phyloP scores from a whole-genome alignment of 2,113 vertebrate species.

The Centropristis striata region DNA sequence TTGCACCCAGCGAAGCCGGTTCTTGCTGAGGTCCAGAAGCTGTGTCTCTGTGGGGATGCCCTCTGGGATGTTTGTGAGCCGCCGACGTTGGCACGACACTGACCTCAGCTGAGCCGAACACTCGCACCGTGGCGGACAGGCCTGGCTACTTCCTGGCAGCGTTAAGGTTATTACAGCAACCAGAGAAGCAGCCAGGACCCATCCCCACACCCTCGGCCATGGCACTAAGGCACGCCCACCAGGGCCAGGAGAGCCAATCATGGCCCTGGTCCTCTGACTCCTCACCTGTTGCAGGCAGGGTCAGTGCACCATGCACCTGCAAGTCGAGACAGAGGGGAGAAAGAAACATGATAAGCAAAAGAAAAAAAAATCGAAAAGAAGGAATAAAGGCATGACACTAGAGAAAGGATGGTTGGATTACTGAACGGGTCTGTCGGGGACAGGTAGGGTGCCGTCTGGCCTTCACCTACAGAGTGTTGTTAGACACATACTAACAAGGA shows the following conservation, averaged over 20 bases:
- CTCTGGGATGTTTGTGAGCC: constrained; percentile 93
- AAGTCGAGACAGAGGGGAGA: constrained; percentile 30
- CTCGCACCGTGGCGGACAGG: constrained; percentile 94
- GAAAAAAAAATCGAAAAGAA: not conserved
- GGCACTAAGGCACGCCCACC: constrained; percentile 84
- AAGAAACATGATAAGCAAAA: not conserved
- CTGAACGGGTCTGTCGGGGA: too few species aligned
- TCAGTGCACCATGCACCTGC: constrained; percentile 87
- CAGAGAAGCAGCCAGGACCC: constrained; percentile 73
- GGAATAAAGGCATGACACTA: not conserved
- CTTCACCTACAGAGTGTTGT: too few species aligned
- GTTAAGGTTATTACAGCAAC: constrained; percentile 75
- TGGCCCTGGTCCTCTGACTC: constrained; percentile 85
- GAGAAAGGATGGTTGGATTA: too few species aligned
- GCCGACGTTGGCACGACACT: constrained; percentile 92
- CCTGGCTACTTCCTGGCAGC: constrained; percentile 75
- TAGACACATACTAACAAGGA: too few species aligned
- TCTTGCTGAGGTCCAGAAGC: constrained; percentile 94
- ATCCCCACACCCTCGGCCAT: constrained; percentile 78
- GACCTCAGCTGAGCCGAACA: constrained; percentile 89
- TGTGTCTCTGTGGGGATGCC: constrained; percentile 95
- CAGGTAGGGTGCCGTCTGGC: too few species aligned
- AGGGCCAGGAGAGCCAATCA: constrained; percentile 83
- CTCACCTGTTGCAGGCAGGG: constrained; percentile 82
- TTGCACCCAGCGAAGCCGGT: constrained; percentile 95